phyloP scores from a whole-genome alignment of 2,113 vertebrate genomes.

The Myrmecobius fasciatus region DNA sequence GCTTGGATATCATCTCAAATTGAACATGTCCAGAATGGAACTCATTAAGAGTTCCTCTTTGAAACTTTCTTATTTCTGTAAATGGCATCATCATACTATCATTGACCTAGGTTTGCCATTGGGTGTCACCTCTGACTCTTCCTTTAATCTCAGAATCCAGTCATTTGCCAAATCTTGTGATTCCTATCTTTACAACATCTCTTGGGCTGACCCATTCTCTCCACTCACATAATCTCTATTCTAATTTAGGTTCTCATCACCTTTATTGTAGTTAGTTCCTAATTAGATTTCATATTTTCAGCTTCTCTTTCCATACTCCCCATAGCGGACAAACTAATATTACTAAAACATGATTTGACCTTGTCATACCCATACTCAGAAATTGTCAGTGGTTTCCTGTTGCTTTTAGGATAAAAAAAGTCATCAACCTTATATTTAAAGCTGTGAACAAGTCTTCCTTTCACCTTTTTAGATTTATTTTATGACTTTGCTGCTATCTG shows the following conservation, averaged over 20 bases:
- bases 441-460: background rate
- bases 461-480: background rate
- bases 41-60: background rate
- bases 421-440: background rate
- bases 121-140: background rate
- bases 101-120: background rate
- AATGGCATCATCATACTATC: background rate
- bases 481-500: background rate
- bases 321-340: background rate
- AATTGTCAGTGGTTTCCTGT: background rate
- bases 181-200: background rate
- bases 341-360: constrained; percentile 10
- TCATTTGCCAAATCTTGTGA: background rate
- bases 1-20: background rate
- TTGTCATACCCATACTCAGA: background rate
- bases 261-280: background rate
- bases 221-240: background rate
- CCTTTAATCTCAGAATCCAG: background rate
- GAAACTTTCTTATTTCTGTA: background rate
- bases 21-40: background rate
- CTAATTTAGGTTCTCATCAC: background rate
- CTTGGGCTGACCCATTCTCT: background rate
- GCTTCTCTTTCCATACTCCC: background rate
- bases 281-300: background rate
- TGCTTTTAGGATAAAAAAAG: constrained; percentile 19